A percentile compares a stretch with the other conserved stretches of the same genome.
These are phyloP conservation scores for Drosophila novamexicana DNA, from an alignment of 1,140 invertebrate genomes.

Conservation along the genomic window DNA sequence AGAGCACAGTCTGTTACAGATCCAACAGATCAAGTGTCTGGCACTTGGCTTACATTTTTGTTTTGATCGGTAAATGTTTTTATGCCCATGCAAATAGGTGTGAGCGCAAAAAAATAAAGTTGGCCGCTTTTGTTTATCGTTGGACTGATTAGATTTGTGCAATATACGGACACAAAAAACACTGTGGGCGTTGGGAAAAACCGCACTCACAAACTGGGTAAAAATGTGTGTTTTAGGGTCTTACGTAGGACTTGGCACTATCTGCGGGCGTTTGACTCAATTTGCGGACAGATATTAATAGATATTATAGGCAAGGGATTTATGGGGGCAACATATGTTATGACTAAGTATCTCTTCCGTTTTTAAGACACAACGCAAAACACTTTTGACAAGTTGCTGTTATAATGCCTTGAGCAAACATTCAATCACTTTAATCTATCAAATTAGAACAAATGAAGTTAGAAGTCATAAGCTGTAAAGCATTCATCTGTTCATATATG, in stretches of 20 bases:
- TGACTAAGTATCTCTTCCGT: constrained; percentile 31
- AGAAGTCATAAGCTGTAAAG: not conserved
- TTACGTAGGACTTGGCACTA: constrained; percentile 38
- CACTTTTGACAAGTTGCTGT: not conserved
- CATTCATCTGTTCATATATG: not conserved
- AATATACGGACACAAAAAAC: constrained; percentile 7
- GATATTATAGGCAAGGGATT: constrained; percentile 35
- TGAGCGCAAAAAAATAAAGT: constrained; percentile 2
- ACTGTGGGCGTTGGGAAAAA: constrained; percentile 31
- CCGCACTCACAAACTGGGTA: constrained; percentile 17
- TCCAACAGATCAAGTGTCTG: not conserved
- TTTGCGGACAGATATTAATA: constrained; percentile 36
- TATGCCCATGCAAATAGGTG: constrained; percentile 47
- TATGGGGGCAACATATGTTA: constrained; percentile 21
- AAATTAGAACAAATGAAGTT: not conserved
- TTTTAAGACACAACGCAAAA: not conserved
- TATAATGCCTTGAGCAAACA: not conserved
- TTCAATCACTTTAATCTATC: not conserved
- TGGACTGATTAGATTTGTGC: constrained; percentile 40
- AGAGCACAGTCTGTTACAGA: not conserved
- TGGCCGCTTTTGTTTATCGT: constrained; percentile 29
- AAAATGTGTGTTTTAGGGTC: constrained; percentile 31
- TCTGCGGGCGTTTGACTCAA: constrained; percentile 32
- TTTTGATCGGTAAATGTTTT: constrained; percentile 15
- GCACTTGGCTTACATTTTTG: constrained; percentile 37